Percentiles rank a stretch among this genome's conserved stretches.
Conservation (phyloP, 2,797 vertebrate species). For the Sebastes oblongus region DNA sequence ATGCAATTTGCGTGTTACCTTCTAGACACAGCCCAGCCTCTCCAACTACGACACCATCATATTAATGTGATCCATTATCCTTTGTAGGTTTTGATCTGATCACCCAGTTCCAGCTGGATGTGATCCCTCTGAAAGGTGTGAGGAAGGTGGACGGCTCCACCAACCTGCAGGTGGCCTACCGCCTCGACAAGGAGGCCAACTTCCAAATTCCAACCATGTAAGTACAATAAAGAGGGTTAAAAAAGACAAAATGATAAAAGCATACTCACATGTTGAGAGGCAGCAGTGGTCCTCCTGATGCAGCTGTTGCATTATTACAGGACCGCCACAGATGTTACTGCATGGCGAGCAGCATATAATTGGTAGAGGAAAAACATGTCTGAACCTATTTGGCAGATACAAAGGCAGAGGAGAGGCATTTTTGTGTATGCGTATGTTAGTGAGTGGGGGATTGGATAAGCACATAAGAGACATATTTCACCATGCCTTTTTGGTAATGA, state of each 20-base stretch:
- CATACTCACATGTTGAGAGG: neutral
- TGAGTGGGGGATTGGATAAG: neutral
- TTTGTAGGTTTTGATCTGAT: slow-evolving; percentile 85
- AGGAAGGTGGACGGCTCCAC: slow-evolving; percentile 86
- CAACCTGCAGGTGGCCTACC: slow-evolving; percentile 84
- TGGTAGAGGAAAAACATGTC: slow-evolving; percentile 67
- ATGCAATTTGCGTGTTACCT: too few relatives aligned
- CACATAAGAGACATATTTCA: slow-evolving; percentile 7
- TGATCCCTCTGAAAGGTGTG: slow-evolving; percentile 82
- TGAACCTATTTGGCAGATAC: slow-evolving; percentile 55
- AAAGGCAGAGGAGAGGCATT: slow-evolving; percentile 13
- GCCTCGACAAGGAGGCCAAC: slow-evolving; percentile 86
- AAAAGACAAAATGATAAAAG: slow-evolving; percentile 28
- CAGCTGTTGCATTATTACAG: slow-evolving; percentile 83
- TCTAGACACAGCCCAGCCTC: neutral
- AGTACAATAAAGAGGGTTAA: slow-evolving; percentile 55
- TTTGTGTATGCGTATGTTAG: neutral
- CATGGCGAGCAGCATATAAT: slow-evolving; percentile 64
- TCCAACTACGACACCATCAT: neutral
- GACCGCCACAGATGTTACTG: slow-evolving; percentile 71
- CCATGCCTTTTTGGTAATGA: neutral
- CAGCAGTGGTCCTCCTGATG: slow-evolving; percentile 17
- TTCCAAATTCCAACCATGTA: slow-evolving; percentile 88
- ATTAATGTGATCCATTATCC: neutral
- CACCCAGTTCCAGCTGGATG: slow-evolving; percentile 86